phyloP scores from a whole-genome alignment of 2,113 vertebrate genomes.

The Nesogale talazaci region DNA sequence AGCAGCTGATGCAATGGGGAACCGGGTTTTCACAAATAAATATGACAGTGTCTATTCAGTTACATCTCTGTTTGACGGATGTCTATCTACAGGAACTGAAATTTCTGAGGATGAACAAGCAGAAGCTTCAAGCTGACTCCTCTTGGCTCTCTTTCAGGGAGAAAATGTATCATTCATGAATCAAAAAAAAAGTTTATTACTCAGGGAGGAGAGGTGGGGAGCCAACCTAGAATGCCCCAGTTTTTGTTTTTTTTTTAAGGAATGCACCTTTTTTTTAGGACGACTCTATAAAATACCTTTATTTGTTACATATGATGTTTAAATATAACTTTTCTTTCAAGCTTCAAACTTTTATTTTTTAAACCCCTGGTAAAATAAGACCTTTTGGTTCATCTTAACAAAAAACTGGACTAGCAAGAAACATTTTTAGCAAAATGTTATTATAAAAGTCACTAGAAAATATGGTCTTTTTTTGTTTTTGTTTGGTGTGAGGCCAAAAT shows the following conservation, averaged over 20 bases:
- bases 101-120: slow-evolving; percentile 43
- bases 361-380: slow-evolving; percentile 81
- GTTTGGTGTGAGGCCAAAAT: slow-evolving; percentile 76
- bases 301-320: slow-evolving; percentile 80
- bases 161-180: background rate
- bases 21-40: slow-evolving; percentile 76
- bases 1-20: slow-evolving; percentile 73
- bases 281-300: slow-evolving; percentile 80
- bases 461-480: slow-evolving; percentile 81
- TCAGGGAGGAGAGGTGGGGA: background rate
- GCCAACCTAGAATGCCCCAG: slow-evolving; percentile 61
- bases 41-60: slow-evolving; percentile 67
- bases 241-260: slow-evolving; percentile 69
- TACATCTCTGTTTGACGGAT: slow-evolving; percentile 57
- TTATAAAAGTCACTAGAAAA: slow-evolving; percentile 82
- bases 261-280: slow-evolving; percentile 63
- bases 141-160: slow-evolving; percentile 40
- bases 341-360: slow-evolving; percentile 63
- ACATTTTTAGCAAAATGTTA: slow-evolving; percentile 79
- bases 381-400: slow-evolving; percentile 69
- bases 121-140: slow-evolving; percentile 37
- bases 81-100: slow-evolving; percentile 31
- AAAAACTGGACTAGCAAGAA: slow-evolving; percentile 78
- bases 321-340: slow-evolving; percentile 69
- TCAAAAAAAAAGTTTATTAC: background rate